Evolutionary conservation across 2,888 invertebrate genomes (phyloP), one percentile per base, ranked within the genome.

Genomic region (Tenthredo notha): DNA sequence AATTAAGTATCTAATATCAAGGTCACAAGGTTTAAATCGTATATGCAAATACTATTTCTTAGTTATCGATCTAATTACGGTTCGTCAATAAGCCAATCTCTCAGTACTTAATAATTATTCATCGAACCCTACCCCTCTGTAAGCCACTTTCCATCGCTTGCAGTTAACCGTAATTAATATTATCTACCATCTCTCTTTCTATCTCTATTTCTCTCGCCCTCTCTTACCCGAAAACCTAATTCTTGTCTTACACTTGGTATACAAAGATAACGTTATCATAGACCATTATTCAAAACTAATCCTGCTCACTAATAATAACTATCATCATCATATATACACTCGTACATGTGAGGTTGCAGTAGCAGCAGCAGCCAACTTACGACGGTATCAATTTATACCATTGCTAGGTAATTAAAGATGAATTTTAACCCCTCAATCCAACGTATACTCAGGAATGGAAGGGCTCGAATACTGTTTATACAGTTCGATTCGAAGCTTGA

Each of bases 151-250:
- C 40, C 43, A 40, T 21, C 40, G n/a, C 37, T 37, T 5, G 58
- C 40, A 29, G 54, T 61, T 61, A 80, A 80, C 80, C 80, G 58
- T 80, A 40, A 80, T 80, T 80, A 80, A 80, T 80, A 80, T 80
- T 40, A 80, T 61, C 78, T 37, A 1, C 21, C 58, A 33, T 54
- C 50, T 37, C 47, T 2, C 15, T 29, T n/a, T 54, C 54, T 54
- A 6, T 54, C 54, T 54, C 0, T 54, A n/a, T 54, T n/a, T 18
- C 70, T 5, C 33, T 33, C 70, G 15, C n/a, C n/a, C 7, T 37
- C 10, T 21, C 47, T n/a, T 40, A 33, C 40, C 25, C 58, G 15
- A 80, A 33, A 21, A 40, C 21, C 37, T 65, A 6, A 40, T 40
- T 25, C 37, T 21, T 40, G 33, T 37, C 58, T 10, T 33, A 58